These are phyloP conservation scores for Lepidurus apus DNA, from an alignment of 1,140 invertebrate species.

Conservation along the genomic window DNA sequence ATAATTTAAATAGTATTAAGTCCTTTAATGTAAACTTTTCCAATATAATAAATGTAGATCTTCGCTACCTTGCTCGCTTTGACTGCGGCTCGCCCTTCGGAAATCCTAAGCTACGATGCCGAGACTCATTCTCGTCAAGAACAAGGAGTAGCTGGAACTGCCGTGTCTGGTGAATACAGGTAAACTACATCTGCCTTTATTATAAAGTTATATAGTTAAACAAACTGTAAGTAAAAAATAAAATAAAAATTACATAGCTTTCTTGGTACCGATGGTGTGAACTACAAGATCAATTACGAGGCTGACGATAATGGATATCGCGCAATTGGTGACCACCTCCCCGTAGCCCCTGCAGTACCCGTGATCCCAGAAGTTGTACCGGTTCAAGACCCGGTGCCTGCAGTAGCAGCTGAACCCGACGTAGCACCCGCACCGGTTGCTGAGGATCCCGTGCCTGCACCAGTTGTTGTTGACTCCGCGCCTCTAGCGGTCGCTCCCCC, in stretches of 20 bases:
- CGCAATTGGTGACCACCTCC: slow-evolving; percentile 32
- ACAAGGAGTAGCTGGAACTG: slow-evolving; percentile 25
- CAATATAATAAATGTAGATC: background rate
- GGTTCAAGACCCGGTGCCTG: slow-evolving; percentile 21
- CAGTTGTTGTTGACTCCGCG: background rate
- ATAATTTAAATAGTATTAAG: background rate
- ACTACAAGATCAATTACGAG: slow-evolving; percentile 29
- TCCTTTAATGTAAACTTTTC: background rate
- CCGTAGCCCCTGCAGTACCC: slow-evolving; percentile 33
- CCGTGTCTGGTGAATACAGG: slow-evolving; percentile 25
- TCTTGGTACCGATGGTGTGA: slow-evolving; percentile 29
- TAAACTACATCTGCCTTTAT: background rate
- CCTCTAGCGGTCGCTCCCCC: background rate
- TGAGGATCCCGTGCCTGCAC: background rate
- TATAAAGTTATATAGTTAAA: background rate
- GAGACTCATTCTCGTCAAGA: slow-evolving; percentile 9
- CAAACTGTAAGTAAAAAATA: slow-evolving; percentile 9
- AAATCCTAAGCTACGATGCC: slow-evolving; percentile 28
- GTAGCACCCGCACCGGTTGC: background rate
- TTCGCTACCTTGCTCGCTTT: background rate
- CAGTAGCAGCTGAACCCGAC: background rate
- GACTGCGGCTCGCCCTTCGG: slow-evolving; percentile 15
- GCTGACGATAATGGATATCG: slow-evolving; percentile 34
- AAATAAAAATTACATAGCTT: background rate
- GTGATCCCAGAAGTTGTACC: slow-evolving; percentile 20